Evolutionary conservation across 1,140 invertebrate genomes (phyloP).

Genomic region (Drosophila pruinosa): DNA sequence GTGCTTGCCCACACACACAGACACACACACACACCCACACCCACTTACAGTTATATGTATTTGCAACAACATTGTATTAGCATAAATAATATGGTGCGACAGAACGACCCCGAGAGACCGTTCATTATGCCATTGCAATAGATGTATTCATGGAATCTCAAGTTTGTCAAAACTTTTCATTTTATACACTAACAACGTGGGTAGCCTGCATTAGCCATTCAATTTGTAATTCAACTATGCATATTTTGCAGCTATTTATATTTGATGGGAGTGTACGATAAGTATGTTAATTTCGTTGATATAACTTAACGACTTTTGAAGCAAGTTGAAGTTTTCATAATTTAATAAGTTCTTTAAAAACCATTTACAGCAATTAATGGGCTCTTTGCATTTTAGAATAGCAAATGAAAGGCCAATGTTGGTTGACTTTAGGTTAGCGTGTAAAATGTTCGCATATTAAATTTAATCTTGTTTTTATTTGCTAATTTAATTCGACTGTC

Average conservation of each 20-base stretch:
- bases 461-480: background rate
- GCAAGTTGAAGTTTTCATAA: no score
- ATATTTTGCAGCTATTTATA: no score
- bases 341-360: no score
- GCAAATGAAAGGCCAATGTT: no score
- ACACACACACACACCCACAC: background rate
- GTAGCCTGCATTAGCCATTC: background rate
- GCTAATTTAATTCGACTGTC: background rate
- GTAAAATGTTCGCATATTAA: background rate
- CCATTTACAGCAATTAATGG: no score
- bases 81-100: constrained; percentile 27
- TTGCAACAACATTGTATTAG: constrained; percentile 21
- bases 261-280: no score
- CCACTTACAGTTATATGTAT: background rate
- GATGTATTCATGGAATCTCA: background rate
- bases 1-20: background rate
- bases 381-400: no score
- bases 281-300: no score
- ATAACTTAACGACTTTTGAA: no score
- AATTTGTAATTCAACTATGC: background rate
- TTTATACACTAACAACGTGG: background rate
- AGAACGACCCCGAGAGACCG: constrained; percentile 5
- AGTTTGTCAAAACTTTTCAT: background rate
- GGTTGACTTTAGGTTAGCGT: background rate
- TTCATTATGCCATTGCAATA: constrained; percentile 12